Evolutionary conservation across 2,888 invertebrate species (phyloP).

Genomic region (Myopa testacea): DNA sequence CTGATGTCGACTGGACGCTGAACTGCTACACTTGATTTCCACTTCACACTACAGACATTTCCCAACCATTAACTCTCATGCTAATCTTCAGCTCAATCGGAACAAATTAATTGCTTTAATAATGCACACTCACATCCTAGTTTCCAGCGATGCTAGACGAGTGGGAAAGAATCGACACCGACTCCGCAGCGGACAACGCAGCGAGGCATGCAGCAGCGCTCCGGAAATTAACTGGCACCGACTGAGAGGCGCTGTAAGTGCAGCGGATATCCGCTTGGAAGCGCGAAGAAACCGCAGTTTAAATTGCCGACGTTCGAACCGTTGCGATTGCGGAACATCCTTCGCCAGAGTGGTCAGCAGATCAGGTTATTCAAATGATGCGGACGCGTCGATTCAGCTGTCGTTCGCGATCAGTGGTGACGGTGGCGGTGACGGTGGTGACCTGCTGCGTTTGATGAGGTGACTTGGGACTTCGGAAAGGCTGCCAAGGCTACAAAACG

Average conservation of each 20-base stretch:
- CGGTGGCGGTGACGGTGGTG: neutral
- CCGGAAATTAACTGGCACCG: slow-evolving; percentile 27
- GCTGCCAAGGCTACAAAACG: neutral
- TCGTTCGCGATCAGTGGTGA: neutral
- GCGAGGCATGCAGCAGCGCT: slow-evolving; percentile 9
- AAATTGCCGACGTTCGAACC: slow-evolving; percentile 26
- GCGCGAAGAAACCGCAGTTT: slow-evolving; percentile 31
- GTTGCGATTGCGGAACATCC: slow-evolving; percentile 35
- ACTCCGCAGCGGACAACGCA: neutral
- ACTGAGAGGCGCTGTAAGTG: slow-evolving; percentile 27
- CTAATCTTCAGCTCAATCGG: neutral
- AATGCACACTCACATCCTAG: slow-evolving; percentile 33
- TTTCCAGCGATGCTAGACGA: slow-evolving; percentile 18
- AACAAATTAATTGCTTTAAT: neutral
- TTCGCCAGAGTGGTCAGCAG: slow-evolving; percentile 3
- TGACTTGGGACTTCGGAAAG: too few species aligned
- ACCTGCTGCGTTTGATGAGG: neutral
- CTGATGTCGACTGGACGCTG: too few species aligned
- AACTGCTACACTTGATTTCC: too few species aligned
- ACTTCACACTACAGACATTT: too few species aligned
- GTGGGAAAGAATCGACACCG: slow-evolving; percentile 21
- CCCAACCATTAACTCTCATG: too few species aligned
- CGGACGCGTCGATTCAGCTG: neutral
- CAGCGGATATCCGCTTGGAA: slow-evolving; percentile 36
- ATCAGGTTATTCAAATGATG: slow-evolving; percentile 26